Percentiles rank a stretch among this genome's conserved stretches.
Conservation (phyloP, 1,140 invertebrate species). For the Drosophila parvula region DNA sequence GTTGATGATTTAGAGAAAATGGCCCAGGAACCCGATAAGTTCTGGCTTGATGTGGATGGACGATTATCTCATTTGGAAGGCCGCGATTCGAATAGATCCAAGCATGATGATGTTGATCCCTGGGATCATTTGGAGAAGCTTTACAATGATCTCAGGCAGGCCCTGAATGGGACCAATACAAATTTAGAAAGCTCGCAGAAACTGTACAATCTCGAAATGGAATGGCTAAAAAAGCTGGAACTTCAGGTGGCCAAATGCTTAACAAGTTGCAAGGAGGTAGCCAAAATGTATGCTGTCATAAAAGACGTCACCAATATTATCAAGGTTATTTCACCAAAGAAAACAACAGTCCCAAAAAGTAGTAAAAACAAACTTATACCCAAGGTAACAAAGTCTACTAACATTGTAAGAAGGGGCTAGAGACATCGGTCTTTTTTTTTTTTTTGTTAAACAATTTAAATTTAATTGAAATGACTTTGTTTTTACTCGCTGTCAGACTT, state of each 20-base stretch:
- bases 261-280: not conserved
- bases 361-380: not conserved
- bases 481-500: not conserved
- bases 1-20: not conserved
- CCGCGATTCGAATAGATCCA: not conserved
- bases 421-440: not conserved
- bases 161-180: not conserved
- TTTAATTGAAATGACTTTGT: not conserved
- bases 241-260: not conserved
- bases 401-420: not conserved
- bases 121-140: not conserved
- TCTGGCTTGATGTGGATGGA: not conserved
- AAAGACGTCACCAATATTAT: not conserved
- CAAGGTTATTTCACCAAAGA: not conserved
- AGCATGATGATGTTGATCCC: not conserved
- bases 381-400: not conserved
- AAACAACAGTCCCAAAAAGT: too few relatives aligned
- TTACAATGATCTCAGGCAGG: not conserved
- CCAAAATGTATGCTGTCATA: not conserved
- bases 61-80: not conserved
- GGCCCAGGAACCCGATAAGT: not conserved
- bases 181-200: not conserved
- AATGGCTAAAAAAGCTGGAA: not conserved
- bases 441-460: not conserved
- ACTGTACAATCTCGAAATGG: not conserved